These are phyloP conservation scores for Streptopelia turtur DNA, from an alignment of 2,797 vertebrate genomes.

Conservation along the genomic window DNA sequence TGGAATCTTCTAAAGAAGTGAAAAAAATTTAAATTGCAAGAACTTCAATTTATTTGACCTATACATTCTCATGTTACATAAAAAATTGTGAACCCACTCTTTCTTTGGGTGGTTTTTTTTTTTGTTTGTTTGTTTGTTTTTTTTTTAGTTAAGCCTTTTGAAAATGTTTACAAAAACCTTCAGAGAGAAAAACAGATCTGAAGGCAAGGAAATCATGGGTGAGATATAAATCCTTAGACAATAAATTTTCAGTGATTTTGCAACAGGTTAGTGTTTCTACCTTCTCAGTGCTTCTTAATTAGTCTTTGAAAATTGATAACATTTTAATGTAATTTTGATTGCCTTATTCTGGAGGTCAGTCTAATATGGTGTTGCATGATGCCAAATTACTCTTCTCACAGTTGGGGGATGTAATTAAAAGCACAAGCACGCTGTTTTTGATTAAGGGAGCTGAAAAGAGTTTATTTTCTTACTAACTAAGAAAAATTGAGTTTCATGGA, in stretches of 20 bases:
- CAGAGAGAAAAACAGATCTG: constrained; percentile 14
- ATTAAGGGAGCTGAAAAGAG: constrained; percentile 33
- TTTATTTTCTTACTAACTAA: constrained; percentile 41
- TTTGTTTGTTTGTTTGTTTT: not conserved
- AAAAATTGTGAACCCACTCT: not conserved
- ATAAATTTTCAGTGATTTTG: constrained; percentile 51
- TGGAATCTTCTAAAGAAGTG: not conserved
- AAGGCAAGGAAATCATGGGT: constrained; percentile 10
- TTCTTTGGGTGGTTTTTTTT: not conserved
- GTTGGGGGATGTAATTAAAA: constrained; percentile 56
- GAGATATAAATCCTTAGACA: constrained; percentile 7
- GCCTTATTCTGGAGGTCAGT: constrained; percentile 54
- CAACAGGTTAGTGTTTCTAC: constrained; percentile 8
- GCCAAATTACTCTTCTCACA: constrained; percentile 51
- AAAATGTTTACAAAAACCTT: constrained; percentile 36
- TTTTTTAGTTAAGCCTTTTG: constrained; percentile 29
- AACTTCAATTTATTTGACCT: not conserved
- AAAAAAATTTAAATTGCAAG: not conserved
- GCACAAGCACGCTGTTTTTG: not conserved
- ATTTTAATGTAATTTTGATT: constrained; percentile 46
- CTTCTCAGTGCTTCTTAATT: not conserved
- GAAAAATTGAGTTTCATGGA: constrained; percentile 35
- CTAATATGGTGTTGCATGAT: constrained; percentile 29
- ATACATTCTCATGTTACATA: not conserved
- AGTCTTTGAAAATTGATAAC: constrained; percentile 34